These are phyloP conservation scores for Leucophenga maculata DNA, from an alignment of 2,888 invertebrate genomes.

Conservation along the genomic window DNA sequence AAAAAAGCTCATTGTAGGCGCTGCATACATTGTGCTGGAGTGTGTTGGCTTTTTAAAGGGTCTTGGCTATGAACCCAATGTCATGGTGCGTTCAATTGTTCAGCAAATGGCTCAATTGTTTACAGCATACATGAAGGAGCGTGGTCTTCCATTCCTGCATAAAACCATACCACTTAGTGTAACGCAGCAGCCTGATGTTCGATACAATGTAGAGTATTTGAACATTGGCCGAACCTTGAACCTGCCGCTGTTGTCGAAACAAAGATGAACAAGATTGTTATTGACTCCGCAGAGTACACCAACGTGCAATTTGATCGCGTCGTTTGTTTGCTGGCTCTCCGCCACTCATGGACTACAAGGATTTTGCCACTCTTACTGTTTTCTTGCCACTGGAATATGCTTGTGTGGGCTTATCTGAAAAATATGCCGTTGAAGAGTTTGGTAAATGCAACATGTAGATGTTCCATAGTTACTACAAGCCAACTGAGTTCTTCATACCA, in stretches of 20 bases:
- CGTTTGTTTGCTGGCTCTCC: conserved; percentile 78
- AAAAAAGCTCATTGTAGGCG: conserved; percentile 90
- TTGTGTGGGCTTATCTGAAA: conserved; percentile 94
- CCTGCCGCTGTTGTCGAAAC: conserved; percentile 82
- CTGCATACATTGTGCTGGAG: conserved; percentile 93
- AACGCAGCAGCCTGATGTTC: conserved; percentile 79
- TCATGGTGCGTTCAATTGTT: conserved; percentile 91
- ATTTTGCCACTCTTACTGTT: conserved; percentile 94
- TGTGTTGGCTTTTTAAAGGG: conserved; percentile 94
- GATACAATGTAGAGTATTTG: conserved; percentile 80
- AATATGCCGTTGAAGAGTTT: conserved; percentile 78
- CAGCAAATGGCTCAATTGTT: conserved; percentile 92
- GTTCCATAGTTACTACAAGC: conserved; percentile 95
- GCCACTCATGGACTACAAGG: conserved; percentile 85
- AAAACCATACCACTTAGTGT: conserved; percentile 81
- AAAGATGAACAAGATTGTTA: conserved; percentile 81
- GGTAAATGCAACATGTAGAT: conserved; percentile 89
- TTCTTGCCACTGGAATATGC: conserved; percentile 98
- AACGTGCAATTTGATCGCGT: conserved; percentile 86
- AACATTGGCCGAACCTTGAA: conserved; percentile 75
- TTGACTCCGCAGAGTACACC: conserved; percentile 84
- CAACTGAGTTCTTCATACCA: conserved; percentile 95
- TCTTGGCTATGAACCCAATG: conserved; percentile 87
- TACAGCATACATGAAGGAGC: conserved; percentile 83
- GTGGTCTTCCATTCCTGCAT: conserved; percentile 84